phyloP scores from a whole-genome alignment of 2,113 vertebrate species.

The Leuciscus idus region DNA sequence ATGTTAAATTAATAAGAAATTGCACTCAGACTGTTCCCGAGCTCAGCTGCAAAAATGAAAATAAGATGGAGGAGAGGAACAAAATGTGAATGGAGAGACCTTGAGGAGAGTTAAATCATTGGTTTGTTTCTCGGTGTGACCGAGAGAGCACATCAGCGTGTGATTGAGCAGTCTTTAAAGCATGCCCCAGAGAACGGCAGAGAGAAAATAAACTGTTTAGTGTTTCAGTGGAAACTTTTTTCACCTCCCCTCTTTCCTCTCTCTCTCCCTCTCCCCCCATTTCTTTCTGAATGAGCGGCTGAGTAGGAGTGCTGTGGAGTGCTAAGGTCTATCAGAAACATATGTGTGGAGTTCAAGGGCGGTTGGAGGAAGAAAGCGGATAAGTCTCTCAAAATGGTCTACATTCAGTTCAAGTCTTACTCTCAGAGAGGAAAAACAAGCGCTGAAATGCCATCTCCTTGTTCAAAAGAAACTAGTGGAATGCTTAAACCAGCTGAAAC shows the following conservation, averaged over 20 bases:
- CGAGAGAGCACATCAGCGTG: conserved; percentile 58
- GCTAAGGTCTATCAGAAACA: conserved; percentile 83
- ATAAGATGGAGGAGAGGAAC: conserved; percentile 20
- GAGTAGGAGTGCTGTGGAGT: conserved; percentile 75
- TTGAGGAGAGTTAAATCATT: conserved; percentile 42
- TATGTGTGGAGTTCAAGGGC: conserved; percentile 77
- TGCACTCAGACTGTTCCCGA: not conserved
- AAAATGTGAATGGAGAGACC: conserved; percentile 31
- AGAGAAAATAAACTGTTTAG: conserved; percentile 62
- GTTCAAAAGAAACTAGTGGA: conserved; percentile 25
- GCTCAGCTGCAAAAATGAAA: not conserved
- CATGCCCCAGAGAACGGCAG: conserved; percentile 58
- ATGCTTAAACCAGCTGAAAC: not conserved
- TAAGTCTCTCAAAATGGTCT: conserved; percentile 70
- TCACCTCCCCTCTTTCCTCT: conserved; percentile 39
- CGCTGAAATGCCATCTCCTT: conserved; percentile 16
- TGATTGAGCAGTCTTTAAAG: conserved; percentile 59
- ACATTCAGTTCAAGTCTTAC: conserved; percentile 46
- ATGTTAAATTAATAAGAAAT: not conserved
- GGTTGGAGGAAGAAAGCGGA: conserved; percentile 64
- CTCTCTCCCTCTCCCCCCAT: not conserved
- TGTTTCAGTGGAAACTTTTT: conserved; percentile 65
- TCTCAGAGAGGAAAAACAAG: conserved; percentile 28
- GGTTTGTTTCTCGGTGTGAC: conserved; percentile 46
- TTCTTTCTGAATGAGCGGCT: conserved; percentile 71